These are phyloP conservation scores for Apostichopus japonicus DNA, from an alignment of 35 echinoderm and acorn worm species.

Conservation along the genomic window DNA sequence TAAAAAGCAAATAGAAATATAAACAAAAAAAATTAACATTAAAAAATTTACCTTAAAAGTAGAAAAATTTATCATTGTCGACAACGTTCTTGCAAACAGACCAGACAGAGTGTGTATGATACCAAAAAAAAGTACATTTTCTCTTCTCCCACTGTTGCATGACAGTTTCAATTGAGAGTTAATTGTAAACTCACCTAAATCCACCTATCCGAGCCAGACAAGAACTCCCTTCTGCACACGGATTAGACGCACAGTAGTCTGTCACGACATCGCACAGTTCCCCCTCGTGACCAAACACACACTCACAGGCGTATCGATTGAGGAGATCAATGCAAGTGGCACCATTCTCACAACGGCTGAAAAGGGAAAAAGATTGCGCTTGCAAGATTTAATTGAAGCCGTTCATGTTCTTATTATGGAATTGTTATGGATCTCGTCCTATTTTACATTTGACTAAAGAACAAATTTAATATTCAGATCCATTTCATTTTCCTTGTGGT, in stretches of 20 bases:
- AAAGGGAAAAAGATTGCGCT: neutral
- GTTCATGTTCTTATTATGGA: neutral
- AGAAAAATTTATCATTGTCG: no score
- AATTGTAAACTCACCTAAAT: slow-evolving; percentile 34
- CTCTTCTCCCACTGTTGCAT: no score
- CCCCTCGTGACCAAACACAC: slow-evolving; percentile 25
- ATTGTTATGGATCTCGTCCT: neutral
- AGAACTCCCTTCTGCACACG: slow-evolving; percentile 55
- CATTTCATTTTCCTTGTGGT: no score
- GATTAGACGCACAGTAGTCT: slow-evolving; percentile 45
- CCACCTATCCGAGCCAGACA: slow-evolving; percentile 55
- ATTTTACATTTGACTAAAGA: no score
- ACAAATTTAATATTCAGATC: no score
- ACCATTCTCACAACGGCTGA: slow-evolving; percentile 7
- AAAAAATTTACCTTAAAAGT: no score
- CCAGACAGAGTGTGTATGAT: no score
- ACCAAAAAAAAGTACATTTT: no score
- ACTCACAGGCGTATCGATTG: slow-evolving; percentile 27
- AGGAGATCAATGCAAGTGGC: slow-evolving; percentile 21
- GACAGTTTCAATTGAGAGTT: no score
- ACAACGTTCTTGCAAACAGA: no score
- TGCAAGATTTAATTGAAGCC: neutral
- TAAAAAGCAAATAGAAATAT: no score
- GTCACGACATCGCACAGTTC: slow-evolving; percentile 36
- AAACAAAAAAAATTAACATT: no score